Evolutionary conservation across 2,113 vertebrate genomes (phyloP).

Genomic region (Tapirus terrestris): DNA sequence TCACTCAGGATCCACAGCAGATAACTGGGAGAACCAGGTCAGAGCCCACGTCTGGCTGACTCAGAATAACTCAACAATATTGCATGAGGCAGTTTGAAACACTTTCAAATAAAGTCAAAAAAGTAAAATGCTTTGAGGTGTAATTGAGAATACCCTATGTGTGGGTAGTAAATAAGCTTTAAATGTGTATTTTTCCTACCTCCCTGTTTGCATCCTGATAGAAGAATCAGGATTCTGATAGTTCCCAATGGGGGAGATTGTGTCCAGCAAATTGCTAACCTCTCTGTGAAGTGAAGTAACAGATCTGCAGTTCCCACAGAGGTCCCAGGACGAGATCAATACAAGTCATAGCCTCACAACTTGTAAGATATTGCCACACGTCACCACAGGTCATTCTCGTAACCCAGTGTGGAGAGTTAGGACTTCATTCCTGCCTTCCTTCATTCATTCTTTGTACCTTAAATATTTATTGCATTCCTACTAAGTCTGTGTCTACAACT

Average conservation of each 20-base stretch:
- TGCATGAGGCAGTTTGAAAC: neutral
- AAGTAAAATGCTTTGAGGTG: neutral
- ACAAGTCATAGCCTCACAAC: fast-evolving
- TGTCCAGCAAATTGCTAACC: fast-evolving
- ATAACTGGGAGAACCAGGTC: neutral
- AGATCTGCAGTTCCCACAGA: fast-evolving
- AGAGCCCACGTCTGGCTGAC: neutral
- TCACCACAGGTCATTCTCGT: fast-evolving
- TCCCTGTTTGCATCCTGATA: no score
- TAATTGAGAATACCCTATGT: neutral
- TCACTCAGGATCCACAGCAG: neutral
- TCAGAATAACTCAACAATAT: neutral
- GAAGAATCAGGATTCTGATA: neutral
- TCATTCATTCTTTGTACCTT: no score
- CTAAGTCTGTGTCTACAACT: no score
- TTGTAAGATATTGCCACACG: fast-evolving
- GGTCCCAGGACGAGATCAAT: fast-evolving
- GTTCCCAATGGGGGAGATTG: fast-evolving
- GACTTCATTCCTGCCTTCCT: fast-evolving
- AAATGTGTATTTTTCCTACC: neutral
- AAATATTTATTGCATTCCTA: fast-evolving
- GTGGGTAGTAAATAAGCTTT: neutral
- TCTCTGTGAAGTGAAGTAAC: fast-evolving
- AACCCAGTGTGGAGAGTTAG: fast-evolving
- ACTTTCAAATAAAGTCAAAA: neutral